These are phyloP conservation scores for Heliconius erato DNA, from an alignment of 2,888 invertebrate genomes.

Conservation along the genomic window DNA sequence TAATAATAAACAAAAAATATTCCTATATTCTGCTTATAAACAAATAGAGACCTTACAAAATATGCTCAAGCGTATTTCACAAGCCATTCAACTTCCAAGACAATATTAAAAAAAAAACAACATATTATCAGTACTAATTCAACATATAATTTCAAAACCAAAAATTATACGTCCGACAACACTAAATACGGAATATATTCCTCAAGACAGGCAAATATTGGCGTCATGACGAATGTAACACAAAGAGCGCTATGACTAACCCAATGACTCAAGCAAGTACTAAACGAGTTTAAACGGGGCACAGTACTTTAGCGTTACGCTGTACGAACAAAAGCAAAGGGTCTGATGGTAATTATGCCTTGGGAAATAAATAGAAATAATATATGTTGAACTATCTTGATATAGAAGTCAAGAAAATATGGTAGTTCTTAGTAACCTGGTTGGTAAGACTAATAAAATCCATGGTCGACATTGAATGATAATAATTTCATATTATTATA, in stretches of 20 bases:
- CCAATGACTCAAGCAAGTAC: slow-evolving; percentile 56
- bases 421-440: slow-evolving; percentile 16
- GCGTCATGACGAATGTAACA: slow-evolving; percentile 53
- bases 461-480: neutral
- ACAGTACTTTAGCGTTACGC: slow-evolving; percentile 76
- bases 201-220: slow-evolving; percentile 47
- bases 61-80: neutral
- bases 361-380: slow-evolving; percentile 30
- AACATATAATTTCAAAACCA: neutral
- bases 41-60: neutral
- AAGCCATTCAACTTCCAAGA: slow-evolving; percentile 1
- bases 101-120: neutral
- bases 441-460: neutral
- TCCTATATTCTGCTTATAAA: neutral
- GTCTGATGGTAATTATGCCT: slow-evolving; percentile 65
- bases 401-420: neutral
- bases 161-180: slow-evolving; percentile 5
- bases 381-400: slow-evolving; percentile 1
- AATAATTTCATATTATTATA: slow-evolving; percentile 8
- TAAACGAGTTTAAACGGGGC: slow-evolving; percentile 52
- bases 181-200: slow-evolving; percentile 11
- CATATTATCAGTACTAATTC: neutral
- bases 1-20: neutral
- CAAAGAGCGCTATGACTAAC: slow-evolving; percentile 57
- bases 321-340: slow-evolving; percentile 80